A percentile compares a stretch with the other conserved stretches of the same genome.
Conservation (phyloP, 2,797 vertebrate species). For the Micropoecilia bifurca region DNA sequence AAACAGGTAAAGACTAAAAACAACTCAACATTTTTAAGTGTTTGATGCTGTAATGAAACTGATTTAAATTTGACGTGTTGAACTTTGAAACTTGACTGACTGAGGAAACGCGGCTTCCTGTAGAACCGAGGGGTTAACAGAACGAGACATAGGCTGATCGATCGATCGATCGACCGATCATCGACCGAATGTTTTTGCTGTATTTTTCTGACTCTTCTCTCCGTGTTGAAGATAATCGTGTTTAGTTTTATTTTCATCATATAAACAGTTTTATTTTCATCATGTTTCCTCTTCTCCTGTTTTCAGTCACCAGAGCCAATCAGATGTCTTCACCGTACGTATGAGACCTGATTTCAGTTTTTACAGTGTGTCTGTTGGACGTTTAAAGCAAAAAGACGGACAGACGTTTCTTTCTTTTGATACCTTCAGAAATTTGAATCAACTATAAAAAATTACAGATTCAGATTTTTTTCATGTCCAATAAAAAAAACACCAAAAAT, state of each 20-base stretch:
- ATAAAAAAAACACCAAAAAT: too few species aligned
- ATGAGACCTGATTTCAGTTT: neutral
- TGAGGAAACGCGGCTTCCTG: neutral
- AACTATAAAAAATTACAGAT: too few species aligned
- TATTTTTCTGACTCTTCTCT: too few species aligned
- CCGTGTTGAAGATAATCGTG: too few species aligned
- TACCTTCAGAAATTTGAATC: too few species aligned
- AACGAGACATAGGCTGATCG: too few species aligned
- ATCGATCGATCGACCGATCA: too few species aligned
- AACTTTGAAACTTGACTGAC: neutral
- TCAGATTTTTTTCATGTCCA: too few species aligned
- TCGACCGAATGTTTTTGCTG: too few species aligned
- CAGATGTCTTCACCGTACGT: slow-evolving; percentile 46
- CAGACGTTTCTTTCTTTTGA: neutral
- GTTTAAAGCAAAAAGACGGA: neutral
- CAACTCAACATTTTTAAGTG: neutral
- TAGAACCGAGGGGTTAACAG: neutral
- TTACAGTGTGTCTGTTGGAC: neutral
- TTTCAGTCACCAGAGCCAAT: slow-evolving; percentile 63
- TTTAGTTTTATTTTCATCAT: neutral
- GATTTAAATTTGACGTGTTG: neutral
- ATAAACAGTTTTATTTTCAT: neutral
- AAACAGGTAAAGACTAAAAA: slow-evolving; percentile 49
- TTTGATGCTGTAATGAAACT: neutral
- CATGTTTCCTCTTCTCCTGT: neutral